Evolutionary conservation across 2,113 vertebrate species (phyloP).

Genomic region (Anolis carolinensis): DNA sequence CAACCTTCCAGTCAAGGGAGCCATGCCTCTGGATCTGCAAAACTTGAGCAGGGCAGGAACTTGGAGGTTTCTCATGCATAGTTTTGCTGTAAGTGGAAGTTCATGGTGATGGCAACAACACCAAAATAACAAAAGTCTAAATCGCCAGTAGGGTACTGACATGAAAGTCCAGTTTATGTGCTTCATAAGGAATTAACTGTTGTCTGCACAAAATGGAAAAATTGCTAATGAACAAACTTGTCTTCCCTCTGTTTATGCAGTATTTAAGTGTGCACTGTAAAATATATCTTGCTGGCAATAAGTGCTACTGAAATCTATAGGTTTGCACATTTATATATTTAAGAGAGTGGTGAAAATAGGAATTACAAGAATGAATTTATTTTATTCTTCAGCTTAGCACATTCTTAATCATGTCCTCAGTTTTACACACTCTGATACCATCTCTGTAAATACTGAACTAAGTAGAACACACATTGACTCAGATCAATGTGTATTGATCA

Average conservation of each 20-base stretch:
- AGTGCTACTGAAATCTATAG: not conserved
- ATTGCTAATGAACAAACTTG: not conserved
- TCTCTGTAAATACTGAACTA: not conserved
- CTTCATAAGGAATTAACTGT: not conserved
- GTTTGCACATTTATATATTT: not conserved
- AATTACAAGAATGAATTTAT: not conserved
- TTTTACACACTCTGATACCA: not conserved
- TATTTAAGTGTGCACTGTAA: too few relatives aligned
- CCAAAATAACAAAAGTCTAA: too few relatives aligned
- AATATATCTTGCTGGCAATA: not conserved
- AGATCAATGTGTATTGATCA: not conserved
- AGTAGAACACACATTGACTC: not conserved
- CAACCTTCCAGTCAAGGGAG: too few relatives aligned
- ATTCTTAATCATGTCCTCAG: not conserved
- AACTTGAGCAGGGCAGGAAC: too few relatives aligned
- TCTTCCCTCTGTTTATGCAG: not conserved
- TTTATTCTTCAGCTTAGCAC: not conserved
- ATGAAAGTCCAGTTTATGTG: not conserved
- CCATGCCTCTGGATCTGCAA: too few relatives aligned
- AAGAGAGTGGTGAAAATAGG: not conserved
- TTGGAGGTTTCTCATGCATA: too few relatives aligned
- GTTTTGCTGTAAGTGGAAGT: too few relatives aligned
- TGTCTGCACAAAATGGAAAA: conserved; percentile 2
- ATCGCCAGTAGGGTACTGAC: too few relatives aligned
- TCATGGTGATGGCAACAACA: too few relatives aligned